These are phyloP conservation scores for Carpatolechia fugitivella DNA, from an alignment of 2,888 invertebrate genomes.

Conservation along the genomic window DNA sequence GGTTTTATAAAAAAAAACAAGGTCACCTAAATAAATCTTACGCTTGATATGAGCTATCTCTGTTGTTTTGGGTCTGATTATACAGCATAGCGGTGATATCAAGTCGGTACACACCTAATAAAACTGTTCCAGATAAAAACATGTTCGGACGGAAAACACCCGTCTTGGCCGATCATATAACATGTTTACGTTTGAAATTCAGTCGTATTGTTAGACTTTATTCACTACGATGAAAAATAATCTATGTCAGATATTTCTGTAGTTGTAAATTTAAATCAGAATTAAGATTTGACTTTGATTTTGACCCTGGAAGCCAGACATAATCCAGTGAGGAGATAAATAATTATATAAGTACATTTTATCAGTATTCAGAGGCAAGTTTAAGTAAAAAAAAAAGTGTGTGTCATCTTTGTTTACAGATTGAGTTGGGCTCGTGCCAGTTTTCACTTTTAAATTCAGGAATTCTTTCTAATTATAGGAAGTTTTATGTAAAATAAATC, in stretches of 20 bases:
- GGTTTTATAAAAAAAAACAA: not conserved
- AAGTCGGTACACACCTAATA: not conserved
- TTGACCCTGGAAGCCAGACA: no score
- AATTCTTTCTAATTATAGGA: constrained; percentile 24
- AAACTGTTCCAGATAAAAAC: not conserved
- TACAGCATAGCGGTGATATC: not conserved
- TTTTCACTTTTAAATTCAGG: constrained; percentile 16
- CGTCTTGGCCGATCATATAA: no score
- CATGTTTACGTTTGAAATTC: no score
- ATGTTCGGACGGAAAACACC: not conserved
- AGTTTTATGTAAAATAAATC: constrained; percentile 17
- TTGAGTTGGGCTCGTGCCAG: constrained; percentile 34
- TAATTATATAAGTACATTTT: not conserved
- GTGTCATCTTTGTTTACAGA: constrained; percentile 24
- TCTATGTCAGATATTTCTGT: no score
- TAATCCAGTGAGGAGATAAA: no score
- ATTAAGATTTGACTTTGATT: no score
- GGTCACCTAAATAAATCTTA: not conserved
- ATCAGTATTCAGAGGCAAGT: no score
- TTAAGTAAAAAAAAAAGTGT: no score
- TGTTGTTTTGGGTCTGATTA: not conserved
- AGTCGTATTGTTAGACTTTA: no score
- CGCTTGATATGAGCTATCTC: not conserved
- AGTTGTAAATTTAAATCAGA: no score
- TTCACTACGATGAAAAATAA: no score